Conservation (phyloP, 1,140 invertebrate genomes). For the Eriocheir sinensis region DNA sequence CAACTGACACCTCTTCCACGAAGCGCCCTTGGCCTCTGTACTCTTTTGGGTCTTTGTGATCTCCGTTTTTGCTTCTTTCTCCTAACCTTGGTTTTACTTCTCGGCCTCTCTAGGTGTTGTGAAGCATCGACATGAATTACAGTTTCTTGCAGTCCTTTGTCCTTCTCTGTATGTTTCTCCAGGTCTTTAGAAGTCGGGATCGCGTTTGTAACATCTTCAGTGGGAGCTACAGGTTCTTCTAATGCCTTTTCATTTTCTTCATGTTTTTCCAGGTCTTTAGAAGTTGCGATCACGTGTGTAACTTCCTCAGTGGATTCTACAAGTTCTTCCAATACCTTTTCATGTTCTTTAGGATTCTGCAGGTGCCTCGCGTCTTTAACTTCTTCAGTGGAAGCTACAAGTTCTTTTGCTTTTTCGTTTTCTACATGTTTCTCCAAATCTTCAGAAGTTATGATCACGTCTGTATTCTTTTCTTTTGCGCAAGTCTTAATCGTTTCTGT, state of each 20-base stretch:
- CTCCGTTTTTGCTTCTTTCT: neutral
- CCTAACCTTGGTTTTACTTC: neutral
- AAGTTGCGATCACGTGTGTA: neutral
- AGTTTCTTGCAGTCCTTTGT: neutral
- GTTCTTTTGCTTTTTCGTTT: neutral
- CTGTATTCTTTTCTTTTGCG: neutral
- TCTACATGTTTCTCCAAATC: too few relatives aligned
- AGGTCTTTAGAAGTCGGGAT: too few relatives aligned
- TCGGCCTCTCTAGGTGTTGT: neutral
- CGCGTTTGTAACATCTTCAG: too few relatives aligned
- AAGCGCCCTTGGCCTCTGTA: neutral
- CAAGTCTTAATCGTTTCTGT: too few relatives aligned
- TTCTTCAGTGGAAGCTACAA: too few relatives aligned
- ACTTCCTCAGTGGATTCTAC: too few relatives aligned
- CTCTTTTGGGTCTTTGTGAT: neutral
- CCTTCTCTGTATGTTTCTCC: too few relatives aligned
- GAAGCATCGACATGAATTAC: neutral
- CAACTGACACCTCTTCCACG: neutral
- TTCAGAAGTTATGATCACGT: neutral
- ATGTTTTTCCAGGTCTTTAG: too few relatives aligned
- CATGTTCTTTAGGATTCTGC: too few relatives aligned
- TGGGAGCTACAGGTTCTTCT: neutral
- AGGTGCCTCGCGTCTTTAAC: too few relatives aligned
- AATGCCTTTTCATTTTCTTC: neutral
- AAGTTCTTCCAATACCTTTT: too few relatives aligned